A percentile compares a stretch with the other conserved stretches of the same genome.
These are phyloP conservation scores for Neostethus bicornis DNA, from an alignment of 2,797 vertebrate genomes.

Conservation along the genomic window DNA sequence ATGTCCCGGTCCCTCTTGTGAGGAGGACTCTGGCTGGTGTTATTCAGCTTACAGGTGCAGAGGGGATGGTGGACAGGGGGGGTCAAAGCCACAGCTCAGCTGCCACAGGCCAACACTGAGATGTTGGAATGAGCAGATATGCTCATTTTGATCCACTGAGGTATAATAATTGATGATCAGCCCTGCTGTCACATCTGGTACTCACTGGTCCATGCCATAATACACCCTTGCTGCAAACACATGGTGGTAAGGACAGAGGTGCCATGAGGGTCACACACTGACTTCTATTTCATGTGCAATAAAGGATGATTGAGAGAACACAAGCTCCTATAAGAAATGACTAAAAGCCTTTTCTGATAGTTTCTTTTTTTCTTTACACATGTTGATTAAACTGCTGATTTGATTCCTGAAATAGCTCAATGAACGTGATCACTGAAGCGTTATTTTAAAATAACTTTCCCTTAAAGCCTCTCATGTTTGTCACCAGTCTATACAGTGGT, in stretches of 20 bases:
- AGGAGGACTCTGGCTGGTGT: constrained; percentile 69
- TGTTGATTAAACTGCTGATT: constrained; percentile 25
- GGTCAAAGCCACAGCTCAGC: constrained; percentile 56
- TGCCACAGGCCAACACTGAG: constrained; percentile 62
- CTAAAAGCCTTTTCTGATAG: constrained; percentile 18
- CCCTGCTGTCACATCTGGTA: constrained; percentile 82
- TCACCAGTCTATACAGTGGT: constrained; percentile 16
- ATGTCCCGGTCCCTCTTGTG: constrained; percentile 67
- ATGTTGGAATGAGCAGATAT: constrained; percentile 73
- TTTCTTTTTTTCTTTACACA: constrained; percentile 18
- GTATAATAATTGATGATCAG: constrained; percentile 89
- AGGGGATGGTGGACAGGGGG: constrained; percentile 41
- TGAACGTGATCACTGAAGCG: constrained; percentile 38
- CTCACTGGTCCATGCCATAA: constrained; percentile 73
- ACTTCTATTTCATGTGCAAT: constrained; percentile 53
- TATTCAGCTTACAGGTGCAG: constrained; percentile 71
- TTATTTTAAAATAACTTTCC: constrained; percentile 35
- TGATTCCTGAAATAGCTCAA: constrained; percentile 24
- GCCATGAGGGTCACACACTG: constrained; percentile 51
- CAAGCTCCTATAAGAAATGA: constrained; percentile 21
- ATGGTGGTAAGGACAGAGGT: constrained; percentile 66
- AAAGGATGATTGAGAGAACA: constrained; percentile 37
- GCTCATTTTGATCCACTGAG: constrained; percentile 84
- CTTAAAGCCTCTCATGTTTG: constrained; percentile 35
- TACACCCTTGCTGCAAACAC: constrained; percentile 70